A percentile compares a stretch with the other conserved stretches of the same genome.
Evolutionary conservation across 2,113 vertebrate genomes (phyloP).

Genomic region (Vombatus ursinus): DNA sequence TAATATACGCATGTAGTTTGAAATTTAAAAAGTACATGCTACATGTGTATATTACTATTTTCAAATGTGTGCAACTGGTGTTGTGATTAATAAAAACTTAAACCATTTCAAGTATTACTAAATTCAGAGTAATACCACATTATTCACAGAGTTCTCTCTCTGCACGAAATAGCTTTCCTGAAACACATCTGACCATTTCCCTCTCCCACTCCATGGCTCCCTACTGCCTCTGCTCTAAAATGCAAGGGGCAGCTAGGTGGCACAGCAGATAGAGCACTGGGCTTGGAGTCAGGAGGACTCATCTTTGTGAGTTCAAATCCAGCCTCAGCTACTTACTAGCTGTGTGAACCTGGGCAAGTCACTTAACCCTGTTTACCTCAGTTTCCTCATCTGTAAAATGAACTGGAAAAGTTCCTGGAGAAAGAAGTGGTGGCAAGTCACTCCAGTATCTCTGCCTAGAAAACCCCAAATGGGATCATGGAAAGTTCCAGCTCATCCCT

Average conservation of each 20-base stretch:
- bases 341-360: too few relatives aligned
- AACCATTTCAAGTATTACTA: neutral
- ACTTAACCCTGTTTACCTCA: too few relatives aligned
- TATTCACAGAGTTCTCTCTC: neutral
- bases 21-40: neutral
- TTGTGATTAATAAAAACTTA: neutral
- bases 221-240: neutral
- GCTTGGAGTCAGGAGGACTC: too few relatives aligned
- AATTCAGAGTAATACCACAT: neutral
- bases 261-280: too few relatives aligned
- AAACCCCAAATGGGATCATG: too few relatives aligned
- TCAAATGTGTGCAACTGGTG: neutral
- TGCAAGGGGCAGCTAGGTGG: neutral
- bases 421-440: too few relatives aligned
- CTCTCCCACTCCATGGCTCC: neutral
- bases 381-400: too few relatives aligned
- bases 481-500: neutral
- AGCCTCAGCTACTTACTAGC: too few relatives aligned
- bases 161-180: neutral
- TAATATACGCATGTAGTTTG: neutral
- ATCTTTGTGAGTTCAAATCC: too few relatives aligned
- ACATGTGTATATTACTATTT: neutral
- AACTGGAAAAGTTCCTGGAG: too few relatives aligned
- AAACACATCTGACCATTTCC: neutral
- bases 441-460: too few relatives aligned